Conservation (phyloP, 2,888 invertebrate species). For the Nezara viridula region DNA sequence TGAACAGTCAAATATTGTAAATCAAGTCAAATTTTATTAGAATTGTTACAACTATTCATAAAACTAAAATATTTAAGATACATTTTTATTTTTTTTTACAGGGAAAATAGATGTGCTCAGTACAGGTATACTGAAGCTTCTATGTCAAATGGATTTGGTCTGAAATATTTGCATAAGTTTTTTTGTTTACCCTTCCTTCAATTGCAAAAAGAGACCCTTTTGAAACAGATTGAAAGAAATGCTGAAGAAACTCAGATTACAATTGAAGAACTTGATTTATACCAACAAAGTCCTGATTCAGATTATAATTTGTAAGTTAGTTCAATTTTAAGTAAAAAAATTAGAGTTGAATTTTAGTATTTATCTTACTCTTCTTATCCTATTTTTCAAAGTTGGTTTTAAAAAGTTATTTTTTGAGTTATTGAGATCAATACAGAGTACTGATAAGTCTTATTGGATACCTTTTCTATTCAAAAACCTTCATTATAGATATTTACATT, state of each 20-base stretch:
- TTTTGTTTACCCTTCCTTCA: slow-evolving; percentile 94
- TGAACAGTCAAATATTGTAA: too few species aligned
- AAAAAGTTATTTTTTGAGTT: too few species aligned
- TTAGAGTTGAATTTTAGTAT: not conserved
- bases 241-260: slow-evolving; percentile 84
- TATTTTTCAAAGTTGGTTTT: too few species aligned
- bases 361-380: not conserved
- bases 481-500: too few species aligned
- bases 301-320: slow-evolving; percentile 76
- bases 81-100: too few species aligned
- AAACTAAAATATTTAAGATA: too few species aligned
- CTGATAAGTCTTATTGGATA: too few species aligned
- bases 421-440: too few species aligned
- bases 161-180: slow-evolving; percentile 93
- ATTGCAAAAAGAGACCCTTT: slow-evolving; percentile 86
- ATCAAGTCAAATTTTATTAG: too few species aligned
- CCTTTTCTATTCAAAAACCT: too few species aligned
- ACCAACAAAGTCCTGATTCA: slow-evolving; percentile 80
- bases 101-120: slow-evolving; percentile 72
- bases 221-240: slow-evolving; percentile 88
- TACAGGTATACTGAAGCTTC: slow-evolving; percentile 92
- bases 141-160: slow-evolving; percentile 95
- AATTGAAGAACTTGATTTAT: slow-evolving; percentile 81
- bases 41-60: too few species aligned
- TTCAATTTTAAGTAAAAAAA: not conserved